Conservation (phyloP, 2,113 vertebrate genomes). For the Piprites chloris region DNA sequence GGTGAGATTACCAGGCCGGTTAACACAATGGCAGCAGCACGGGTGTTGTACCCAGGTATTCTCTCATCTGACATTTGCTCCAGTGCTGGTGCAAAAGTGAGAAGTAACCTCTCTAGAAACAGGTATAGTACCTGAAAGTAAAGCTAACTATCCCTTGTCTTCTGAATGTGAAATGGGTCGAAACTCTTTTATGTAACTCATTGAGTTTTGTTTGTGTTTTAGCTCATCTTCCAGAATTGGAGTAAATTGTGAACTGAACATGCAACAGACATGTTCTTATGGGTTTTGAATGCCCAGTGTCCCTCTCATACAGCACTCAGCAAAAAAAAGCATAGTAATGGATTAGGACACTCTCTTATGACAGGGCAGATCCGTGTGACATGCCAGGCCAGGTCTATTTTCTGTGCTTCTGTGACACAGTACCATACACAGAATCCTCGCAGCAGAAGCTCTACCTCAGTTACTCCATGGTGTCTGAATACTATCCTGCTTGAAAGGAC, state of each 20-base stretch:
- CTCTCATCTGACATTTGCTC: neutral
- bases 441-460: neutral
- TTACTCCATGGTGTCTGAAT: neutral
- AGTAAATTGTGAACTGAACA: neutral
- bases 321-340: neutral
- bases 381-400: neutral
- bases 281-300: neutral
- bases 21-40: neutral
- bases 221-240: neutral
- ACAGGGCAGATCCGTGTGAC: neutral
- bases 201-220: neutral
- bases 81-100: neutral
- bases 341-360: neutral
- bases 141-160: neutral
- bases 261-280: neutral
- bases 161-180: neutral
- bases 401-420: neutral
- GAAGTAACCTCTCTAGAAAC: neutral
- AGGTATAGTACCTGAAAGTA: neutral
- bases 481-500: neutral
- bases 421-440: neutral
- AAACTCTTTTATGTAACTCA: neutral
- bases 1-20: neutral
- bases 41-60: neutral
- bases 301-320: neutral